phyloP scores from a whole-genome alignment of 2,888 invertebrate species.

The Antheraea yamamai region DNA sequence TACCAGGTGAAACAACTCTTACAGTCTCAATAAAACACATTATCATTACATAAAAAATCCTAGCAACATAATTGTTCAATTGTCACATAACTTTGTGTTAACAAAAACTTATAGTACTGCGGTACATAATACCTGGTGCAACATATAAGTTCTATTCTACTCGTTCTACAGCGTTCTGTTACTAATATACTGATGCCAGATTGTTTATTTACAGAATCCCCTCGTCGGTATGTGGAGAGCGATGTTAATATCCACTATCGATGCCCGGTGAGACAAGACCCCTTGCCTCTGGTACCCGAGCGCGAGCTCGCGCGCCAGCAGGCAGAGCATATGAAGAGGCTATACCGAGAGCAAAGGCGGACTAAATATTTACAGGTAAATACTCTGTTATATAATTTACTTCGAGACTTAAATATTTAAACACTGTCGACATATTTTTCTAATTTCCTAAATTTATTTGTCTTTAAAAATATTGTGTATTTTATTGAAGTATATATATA shows the following conservation, averaged over 20 bases:
- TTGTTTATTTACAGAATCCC: conserved; percentile 84
- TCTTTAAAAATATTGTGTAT: background rate
- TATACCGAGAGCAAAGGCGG: conserved; percentile 94
- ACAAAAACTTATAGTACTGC: background rate
- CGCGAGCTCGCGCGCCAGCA: conserved; percentile 93
- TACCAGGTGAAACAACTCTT: background rate
- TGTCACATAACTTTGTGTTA: background rate
- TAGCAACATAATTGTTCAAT: background rate
- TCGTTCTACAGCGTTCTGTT: background rate
- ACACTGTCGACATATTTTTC: too few species aligned
- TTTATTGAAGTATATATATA: too few species aligned
- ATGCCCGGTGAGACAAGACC: conserved; percentile 93
- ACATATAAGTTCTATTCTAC: background rate
- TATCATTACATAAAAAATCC: background rate
- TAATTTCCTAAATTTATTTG: background rate
- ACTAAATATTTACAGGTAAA: conserved; percentile 92
- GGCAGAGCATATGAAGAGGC: conserved; percentile 94
- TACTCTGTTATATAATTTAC: background rate
- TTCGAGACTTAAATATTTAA: too few species aligned
- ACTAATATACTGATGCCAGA: background rate
- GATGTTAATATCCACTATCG: conserved; percentile 97
- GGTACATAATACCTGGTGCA: background rate
- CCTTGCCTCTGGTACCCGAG: conserved; percentile 92
- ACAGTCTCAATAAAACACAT: background rate
- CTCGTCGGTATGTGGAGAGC: conserved; percentile 93